Evolutionary conservation across 2,888 invertebrate genomes (phyloP), one percentile per base, ranked within the genome.

Genomic region (Noctua fimbriata): DNA sequence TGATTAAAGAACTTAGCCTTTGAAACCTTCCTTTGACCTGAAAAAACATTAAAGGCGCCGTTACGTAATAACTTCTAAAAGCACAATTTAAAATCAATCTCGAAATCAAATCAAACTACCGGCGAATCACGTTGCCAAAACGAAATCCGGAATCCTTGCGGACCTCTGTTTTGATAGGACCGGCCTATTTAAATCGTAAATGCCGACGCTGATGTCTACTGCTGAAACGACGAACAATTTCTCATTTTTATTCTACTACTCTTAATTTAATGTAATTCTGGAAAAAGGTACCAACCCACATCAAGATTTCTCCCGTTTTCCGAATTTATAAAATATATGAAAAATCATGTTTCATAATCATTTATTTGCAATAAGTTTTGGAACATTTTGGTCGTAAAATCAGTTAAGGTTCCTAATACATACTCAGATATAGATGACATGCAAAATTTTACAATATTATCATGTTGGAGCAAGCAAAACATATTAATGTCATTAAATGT

Each of bases 91-190:
- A 89, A 87, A 82, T 76, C 79, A 85, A 82, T 79, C 73, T 83
- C 58, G 52, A 83, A 87, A 84, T 84, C 76, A 82, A 88, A 88
- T 89, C 86, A 87, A 79, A 88, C 75, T 88, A 80, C 69, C 73
- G 83, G 70, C 70, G 82, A 93, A 93, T 92, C 90, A 90, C 86
- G 83, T 80, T 76, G 88, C 87, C 90, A 90, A 92, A 93, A 92
- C 86, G 84, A 92, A 93, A 92, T 93, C 92, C 86, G 88, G 90
- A 92, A 91, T 91, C 90, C 82, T 87, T 73, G 86, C 90, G 87
- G 87, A 89, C 87, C 90, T 79, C 84, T 94, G 93, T 94, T 94
- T 94, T 94, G 90, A 93, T 94, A 94, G 94, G 94, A 93, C 90
- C 41, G 88, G 89, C 81, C 92, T 93, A 93, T 93, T 93, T 84